A percentile compares a stretch with the other conserved stretches of the same genome.
Conservation (phyloP, 1,140 invertebrate species). For the Leucophenga varia region DNA sequence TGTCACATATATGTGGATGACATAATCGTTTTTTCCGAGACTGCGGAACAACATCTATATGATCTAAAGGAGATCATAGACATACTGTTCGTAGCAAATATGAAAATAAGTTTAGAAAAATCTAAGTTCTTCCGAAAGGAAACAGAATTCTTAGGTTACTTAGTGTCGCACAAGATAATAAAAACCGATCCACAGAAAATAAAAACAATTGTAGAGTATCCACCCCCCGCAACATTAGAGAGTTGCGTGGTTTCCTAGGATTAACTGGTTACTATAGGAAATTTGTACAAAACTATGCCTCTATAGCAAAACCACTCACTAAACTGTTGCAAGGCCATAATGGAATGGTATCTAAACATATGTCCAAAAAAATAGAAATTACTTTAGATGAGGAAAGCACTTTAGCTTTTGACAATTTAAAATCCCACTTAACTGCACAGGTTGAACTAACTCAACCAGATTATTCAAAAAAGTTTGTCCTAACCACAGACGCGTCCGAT, state of each 20-base stretch:
- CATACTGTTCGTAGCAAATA: conserved; percentile 25
- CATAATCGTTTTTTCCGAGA: conserved; percentile 25
- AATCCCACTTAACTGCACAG: conserved; percentile 40
- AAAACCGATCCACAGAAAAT: conserved; percentile 36
- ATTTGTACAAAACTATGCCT: conserved; percentile 28
- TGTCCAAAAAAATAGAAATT: conserved; percentile 5
- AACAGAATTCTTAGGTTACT: conserved; percentile 28
- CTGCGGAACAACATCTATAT: conserved; percentile 24
- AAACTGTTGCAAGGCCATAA: conserved; percentile 18
- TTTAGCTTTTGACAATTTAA: conserved; percentile 49
- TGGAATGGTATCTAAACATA: conserved; percentile 15
- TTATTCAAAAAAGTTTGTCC: conserved; percentile 30
- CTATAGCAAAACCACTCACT: conserved; percentile 29
- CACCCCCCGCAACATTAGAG: conserved; percentile 18
- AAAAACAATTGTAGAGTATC: conserved; percentile 21
- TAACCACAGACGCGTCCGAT: conserved; percentile 33
- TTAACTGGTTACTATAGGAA: too few species aligned
- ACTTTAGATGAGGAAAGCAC: conserved; percentile 14
- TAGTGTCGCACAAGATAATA: conserved; percentile 27
- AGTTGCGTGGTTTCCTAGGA: conserved; percentile 29
- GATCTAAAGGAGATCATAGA: conserved; percentile 44
- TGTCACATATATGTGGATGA: conserved; percentile 32
- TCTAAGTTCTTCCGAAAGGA: conserved; percentile 17
- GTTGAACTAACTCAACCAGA: conserved; percentile 47
- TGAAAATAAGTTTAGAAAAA: conserved; percentile 26